Base-by-base conservation (phyloP, 35 echinoderm and acorn worm genomes). In the Eucidaris tribuloides region DNA sequence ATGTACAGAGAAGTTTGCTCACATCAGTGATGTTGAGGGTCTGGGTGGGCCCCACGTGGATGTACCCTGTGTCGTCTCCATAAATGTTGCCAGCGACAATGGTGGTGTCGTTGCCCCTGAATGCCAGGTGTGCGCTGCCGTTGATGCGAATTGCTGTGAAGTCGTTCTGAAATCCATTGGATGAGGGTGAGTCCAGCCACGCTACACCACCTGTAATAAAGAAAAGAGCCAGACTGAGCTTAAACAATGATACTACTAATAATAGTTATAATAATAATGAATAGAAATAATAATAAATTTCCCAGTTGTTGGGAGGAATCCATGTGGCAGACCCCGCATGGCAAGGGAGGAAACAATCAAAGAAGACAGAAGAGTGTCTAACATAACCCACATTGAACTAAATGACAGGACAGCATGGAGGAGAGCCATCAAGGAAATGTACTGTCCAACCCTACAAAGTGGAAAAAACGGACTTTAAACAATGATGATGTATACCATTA, bases 31-130 rank as follows among this genome's bases (percentile, higher is more conserved):
- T 78, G 34, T 86, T 83, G 30, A 96, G 76, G 28, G 55, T 86
- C 35, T 96, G 87, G 35, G 57, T 71, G 3, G 92, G 92, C 30
- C 76, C 87, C 2, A 96, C 87, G 63, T 89, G 87, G 11, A 96
- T 24, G 70, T 90, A 85, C 18, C 92, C 92, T 34, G 92, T 96
- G 37, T 96, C 92, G 79, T 96, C 92, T 15, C 92, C 92, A 19
- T 81, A 36, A 32, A 90, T 31, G 19, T 86, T 78, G 6, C 52
- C 76, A 5, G 83, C 61, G 44, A 58, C 62, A 7, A 96, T 83
- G 24, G 50, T 39, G 19, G 92, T 96, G 17, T 41, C 38, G 48
- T 87, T 87, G 0, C 92, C 79, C 40, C 42, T 64, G 40, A 96
- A 78, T 11, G 88, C 81, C 22, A 96, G 59, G 28, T 86, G 42